Evolutionary conservation across 2,113 vertebrate species (phyloP), one percentile per base, ranked within the genome.

Genomic region (Chaenocephalus aceratus): DNA sequence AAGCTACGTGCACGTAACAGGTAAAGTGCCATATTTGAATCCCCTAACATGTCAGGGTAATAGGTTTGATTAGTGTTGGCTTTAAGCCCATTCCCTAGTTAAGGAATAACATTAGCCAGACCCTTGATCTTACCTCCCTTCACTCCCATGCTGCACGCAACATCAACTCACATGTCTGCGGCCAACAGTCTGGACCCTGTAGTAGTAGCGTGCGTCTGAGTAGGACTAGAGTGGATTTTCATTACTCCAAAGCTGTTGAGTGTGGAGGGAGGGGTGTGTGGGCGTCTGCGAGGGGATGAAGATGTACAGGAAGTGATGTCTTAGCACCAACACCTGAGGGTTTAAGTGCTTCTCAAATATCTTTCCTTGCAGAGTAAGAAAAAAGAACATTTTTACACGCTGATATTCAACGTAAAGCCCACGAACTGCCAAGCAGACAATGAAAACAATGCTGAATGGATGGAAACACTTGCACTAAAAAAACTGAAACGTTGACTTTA

Each of bases 81-180:
- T n/a, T n/a, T n/a, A n/a, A n/a, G n/a, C n/a, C n/a, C n/a, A 75
- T 79, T 85, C 9, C 71, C 49, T 34, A 12, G 68, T 69, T 86
- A 88, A 78, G 75, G 15, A 82, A 76, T 76, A 85, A 87, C 88
- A 85, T 72, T 80, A 73, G 78, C 77, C 67, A 75, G 82, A 89
- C 82, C 57, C 65, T 65, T 90, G 88, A 91, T 86, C 90, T 90
- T 72, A 56, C 56, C 67, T 80, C 48, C 36, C 6, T 41, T 8
- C 30, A 53, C 82, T 75, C 80, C 80, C 66, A 87, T 74, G 60
- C 83, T 72, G 61, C 84, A 91, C 23, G 83, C 83, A 85, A 74
- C 26, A 13, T 34, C 57, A 6, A 41, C 74, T 85, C 88, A 81
- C 86, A 83, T 64, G 86, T 64, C 56, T 18, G 21, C 15, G 10